Evolutionary conservation across 2,888 invertebrate genomes (phyloP).

Genomic region (Chouioia cunea): DNA sequence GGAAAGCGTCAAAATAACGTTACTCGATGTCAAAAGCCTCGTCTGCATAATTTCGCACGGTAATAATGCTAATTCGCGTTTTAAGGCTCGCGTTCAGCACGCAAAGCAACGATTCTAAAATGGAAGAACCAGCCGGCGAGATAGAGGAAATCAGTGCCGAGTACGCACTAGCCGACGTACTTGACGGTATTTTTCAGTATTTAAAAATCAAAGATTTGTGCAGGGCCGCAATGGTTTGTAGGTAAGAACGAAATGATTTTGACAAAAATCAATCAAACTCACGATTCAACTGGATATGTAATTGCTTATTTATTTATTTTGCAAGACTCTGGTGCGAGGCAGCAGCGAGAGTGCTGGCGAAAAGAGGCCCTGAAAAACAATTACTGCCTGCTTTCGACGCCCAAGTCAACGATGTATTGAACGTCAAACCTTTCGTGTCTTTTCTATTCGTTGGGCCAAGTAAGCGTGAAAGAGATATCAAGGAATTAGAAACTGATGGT

Average conservation of each 20-base stretch:
- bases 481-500: constrained; percentile 12
- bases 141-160: constrained; percentile 7
- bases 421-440: neutral
- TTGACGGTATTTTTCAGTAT: constrained; percentile 19
- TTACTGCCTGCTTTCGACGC: constrained; percentile 10
- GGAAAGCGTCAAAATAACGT: too few species aligned
- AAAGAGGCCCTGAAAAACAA: constrained; percentile 14
- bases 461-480: constrained; percentile 10
- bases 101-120: too few species aligned
- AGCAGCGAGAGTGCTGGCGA: constrained; percentile 1
- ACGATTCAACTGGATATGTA: neutral
- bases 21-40: too few species aligned
- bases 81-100: too few species aligned
- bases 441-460: constrained; percentile 22
- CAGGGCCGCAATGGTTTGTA: constrained; percentile 3
- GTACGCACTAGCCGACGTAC: constrained; percentile 10
- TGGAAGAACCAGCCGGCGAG: neutral
- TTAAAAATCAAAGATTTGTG: constrained; percentile 26
- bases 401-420: neutral
- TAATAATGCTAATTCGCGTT: too few species aligned
- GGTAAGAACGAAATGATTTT: neutral
- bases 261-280: too few species aligned
- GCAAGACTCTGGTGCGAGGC: constrained; percentile 6
- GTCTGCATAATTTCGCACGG: too few species aligned
- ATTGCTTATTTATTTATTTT: neutral